Percentiles rank a stretch among this genome's conserved stretches.
These are phyloP conservation scores for Theocolax elegans DNA, from an alignment of 1,140 invertebrate species.

Conservation along the genomic window DNA sequence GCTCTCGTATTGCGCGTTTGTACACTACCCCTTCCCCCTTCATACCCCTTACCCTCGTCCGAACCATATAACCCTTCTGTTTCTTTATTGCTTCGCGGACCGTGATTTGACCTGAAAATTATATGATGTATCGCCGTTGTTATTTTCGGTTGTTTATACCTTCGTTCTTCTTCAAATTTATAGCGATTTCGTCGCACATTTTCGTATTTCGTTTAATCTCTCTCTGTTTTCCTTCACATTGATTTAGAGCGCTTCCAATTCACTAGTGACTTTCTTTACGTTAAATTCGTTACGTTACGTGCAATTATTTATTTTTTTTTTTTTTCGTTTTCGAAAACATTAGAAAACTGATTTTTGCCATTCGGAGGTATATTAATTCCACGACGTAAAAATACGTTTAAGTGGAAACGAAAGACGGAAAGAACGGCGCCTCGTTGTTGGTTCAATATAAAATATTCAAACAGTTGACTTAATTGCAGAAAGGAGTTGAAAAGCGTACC, in stretches of 20 bases:
- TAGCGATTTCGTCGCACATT: constrained; percentile 23
- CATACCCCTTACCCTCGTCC: background rate
- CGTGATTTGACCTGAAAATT: constrained; percentile 37
- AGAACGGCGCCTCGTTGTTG: background rate
- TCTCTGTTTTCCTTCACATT: too few species aligned
- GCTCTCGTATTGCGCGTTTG: background rate
- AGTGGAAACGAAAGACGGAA: background rate
- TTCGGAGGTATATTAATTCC: too few species aligned
- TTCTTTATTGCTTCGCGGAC: constrained; percentile 24
- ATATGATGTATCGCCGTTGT: constrained; percentile 32
- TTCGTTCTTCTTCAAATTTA: constrained; percentile 9
- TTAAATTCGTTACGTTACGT: too few species aligned
- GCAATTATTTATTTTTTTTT: too few species aligned
- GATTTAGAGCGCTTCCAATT: too few species aligned
- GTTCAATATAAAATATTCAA: constrained; percentile 46
- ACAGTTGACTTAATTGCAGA: constrained; percentile 43
- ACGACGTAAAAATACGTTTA: too few species aligned
- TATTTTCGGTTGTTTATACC: constrained; percentile 22
- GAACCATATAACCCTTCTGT: too few species aligned
- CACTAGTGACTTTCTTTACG: too few species aligned
- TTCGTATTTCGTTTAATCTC: constrained; percentile 5
- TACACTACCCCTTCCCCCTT: background rate
- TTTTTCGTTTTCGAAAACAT: too few species aligned
- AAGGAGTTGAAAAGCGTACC: background rate
- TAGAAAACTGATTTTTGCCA: too few species aligned